Evolutionary conservation across 1,140 invertebrate species (phyloP), one percentile per base, ranked within the genome.

Genomic region (Microplitis demolitor): DNA sequence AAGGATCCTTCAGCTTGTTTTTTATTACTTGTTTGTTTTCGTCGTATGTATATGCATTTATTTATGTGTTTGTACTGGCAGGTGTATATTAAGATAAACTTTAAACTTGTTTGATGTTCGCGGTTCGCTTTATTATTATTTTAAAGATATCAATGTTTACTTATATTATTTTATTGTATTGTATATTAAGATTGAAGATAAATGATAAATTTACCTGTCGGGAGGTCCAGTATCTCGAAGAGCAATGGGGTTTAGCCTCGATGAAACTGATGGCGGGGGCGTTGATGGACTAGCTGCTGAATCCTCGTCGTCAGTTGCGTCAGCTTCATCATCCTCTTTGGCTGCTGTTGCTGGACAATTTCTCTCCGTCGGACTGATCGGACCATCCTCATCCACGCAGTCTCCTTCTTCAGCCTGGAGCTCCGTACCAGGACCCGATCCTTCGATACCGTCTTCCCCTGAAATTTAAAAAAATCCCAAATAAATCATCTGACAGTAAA

Each of bases 381-480:
- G 88, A 39, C 86, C 85, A 82, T 87, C 87, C 73, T 89, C 89
- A 66, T 88, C 87, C 6, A 83, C 88, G 72, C 89, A 89, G 58
- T 90, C 89, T 66, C 87, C 88, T 71, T 89, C 89, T 66, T 89
- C 87, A 58, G 82, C 87, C 81, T 83, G 89, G 81, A 84, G 84
- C 78, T 83, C 88, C 80, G 87, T 86, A 51, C 84, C 83, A 77
- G 89, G 83, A 69, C 83, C 89, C 76, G 89, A 84, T 71, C 85
- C 85, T 80, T 87, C 87, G 71, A 85, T 85, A 74, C 89, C 89
- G 79, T 89, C 89, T 88, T 90, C 89, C 88, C 89, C 89, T 90
- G 82, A 2, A 89, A 88, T 78, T 35, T 76, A 76, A 8, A 71
- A 70, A 62, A 53, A 64, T 62, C 13, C 64, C 34, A 54, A 45